These are phyloP conservation scores for Seladonia tumulorum DNA, from an alignment of 2,888 invertebrate genomes.

Conservation along the genomic window DNA sequence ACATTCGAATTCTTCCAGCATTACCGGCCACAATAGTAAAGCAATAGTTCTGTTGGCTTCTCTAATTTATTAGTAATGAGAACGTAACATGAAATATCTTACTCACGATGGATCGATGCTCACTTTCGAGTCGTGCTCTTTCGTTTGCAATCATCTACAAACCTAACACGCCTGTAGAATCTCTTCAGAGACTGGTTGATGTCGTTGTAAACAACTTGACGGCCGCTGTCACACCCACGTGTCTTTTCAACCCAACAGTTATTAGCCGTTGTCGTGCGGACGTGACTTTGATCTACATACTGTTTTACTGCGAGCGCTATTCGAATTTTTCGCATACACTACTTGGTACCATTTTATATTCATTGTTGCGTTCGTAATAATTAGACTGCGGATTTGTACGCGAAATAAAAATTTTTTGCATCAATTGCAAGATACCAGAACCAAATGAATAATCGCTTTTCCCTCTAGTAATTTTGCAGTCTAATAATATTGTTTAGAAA, in stretches of 20 bases:
- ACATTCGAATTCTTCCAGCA: not conserved
- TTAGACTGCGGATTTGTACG: too few species aligned
- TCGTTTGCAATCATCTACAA: slow-evolving; percentile 12
- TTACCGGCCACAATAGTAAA: slow-evolving; percentile 22
- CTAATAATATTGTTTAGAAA: not conserved
- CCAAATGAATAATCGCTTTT: too few species aligned
- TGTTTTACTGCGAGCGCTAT: not conserved
- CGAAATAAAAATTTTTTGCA: too few species aligned
- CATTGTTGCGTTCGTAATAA: not conserved
- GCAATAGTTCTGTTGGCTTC: slow-evolving; percentile 22
- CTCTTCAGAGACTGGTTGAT: not conserved
- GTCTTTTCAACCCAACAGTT: not conserved
- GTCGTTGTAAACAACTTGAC: not conserved
- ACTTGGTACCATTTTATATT: not conserved
- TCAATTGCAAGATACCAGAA: too few species aligned
- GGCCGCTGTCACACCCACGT: not conserved
- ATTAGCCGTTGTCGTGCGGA: not conserved
- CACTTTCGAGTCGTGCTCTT: slow-evolving; percentile 39
- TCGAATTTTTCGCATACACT: not conserved
- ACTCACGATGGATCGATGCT: slow-evolving; percentile 31
- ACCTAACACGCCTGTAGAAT: not conserved
- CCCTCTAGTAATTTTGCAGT: too few species aligned
- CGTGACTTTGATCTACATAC: not conserved
- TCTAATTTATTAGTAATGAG: slow-evolving; percentile 47
- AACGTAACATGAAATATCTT: slow-evolving; percentile 44